Percentiles rank a stretch among this genome's conserved stretches.
Conservation (phyloP, 1,140 invertebrate species). For the Brachionus manjavacas region DNA sequence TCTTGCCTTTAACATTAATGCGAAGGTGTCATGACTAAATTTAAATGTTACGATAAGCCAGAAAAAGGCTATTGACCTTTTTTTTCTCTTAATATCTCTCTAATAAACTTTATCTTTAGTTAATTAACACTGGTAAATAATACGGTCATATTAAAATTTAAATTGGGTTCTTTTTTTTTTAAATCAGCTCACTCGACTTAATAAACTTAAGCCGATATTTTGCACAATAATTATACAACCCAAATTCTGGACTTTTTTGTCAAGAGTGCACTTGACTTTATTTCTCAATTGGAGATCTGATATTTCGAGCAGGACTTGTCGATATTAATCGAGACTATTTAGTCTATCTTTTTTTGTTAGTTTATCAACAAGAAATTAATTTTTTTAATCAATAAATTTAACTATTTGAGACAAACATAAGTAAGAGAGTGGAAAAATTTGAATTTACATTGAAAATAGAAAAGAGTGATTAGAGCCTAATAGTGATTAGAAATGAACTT, state of each 20-base stretch:
- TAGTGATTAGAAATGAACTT: background rate
- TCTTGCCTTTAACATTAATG: background rate
- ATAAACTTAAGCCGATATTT: background rate
- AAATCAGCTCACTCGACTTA: background rate
- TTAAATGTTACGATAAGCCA: background rate
- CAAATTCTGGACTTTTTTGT: background rate
- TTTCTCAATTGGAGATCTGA: background rate
- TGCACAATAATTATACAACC: background rate
- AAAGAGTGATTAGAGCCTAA: background rate
- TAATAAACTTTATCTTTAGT: background rate
- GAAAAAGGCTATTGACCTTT: background rate
- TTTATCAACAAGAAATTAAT: too few species aligned
- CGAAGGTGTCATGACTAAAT: slow-evolving; percentile 32
- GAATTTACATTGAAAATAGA: background rate
- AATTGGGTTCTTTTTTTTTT: background rate
- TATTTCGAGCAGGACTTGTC: background rate
- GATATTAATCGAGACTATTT: background rate
- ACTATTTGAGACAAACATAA: background rate
- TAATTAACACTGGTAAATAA: slow-evolving; percentile 5
- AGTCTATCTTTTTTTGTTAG: background rate
- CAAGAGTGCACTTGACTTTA: background rate
- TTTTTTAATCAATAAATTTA: background rate
- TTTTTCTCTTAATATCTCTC: background rate
- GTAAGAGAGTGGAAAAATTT: background rate
- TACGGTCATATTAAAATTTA: background rate